Base-by-base conservation (phyloP, 2,888 invertebrate species). In the Nymphalis urticae region DNA sequence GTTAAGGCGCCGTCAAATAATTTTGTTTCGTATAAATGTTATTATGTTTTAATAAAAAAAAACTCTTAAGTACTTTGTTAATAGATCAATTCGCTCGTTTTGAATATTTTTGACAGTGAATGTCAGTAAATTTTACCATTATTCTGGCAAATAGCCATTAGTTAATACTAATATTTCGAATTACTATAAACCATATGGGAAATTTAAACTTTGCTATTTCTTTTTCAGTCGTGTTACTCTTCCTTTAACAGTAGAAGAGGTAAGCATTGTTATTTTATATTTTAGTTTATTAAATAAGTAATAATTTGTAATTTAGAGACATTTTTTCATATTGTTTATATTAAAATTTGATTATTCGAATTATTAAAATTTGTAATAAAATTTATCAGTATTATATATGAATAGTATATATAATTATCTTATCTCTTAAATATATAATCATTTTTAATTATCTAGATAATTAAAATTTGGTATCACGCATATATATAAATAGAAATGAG, bases 241-340 rank as follows among this genome's bases (percentile, higher is more conserved):
- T 91, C 98, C 98, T 85, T 95, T 98, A 90, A 97, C 98, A 82
- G 98, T 98, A 79, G 98, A 98, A 94, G 98, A 98, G 97, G 98
- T 98, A 94, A 94, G 96, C 63, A 53, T 48, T n/a, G 32, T 56
- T 32, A 51, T 51, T 17, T 56, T 56, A 32, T 17, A 32, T 56
- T 32, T 2, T 32, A 5, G 6, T n/a, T 56, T 56, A 32, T 17
- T 6, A 3, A 54, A 7, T 56, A 13, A 32, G 17, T 32, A 17
- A 8, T 56, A 24, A 13, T 24, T 9, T 42, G 4, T 13, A 13
- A 42, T 42, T 13, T 42, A 10, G 13, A 42, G 42, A 42, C 10
- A 10, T 42, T 42, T 42, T 42, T 42, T 42, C 42, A 42, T 42
- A 42, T 42, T 42, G 42, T 13, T 42, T 42, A 42, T 42, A 42